These are phyloP conservation scores for Passer montanus DNA, from an alignment of 2,113 vertebrate genomes.

Conservation along the genomic window DNA sequence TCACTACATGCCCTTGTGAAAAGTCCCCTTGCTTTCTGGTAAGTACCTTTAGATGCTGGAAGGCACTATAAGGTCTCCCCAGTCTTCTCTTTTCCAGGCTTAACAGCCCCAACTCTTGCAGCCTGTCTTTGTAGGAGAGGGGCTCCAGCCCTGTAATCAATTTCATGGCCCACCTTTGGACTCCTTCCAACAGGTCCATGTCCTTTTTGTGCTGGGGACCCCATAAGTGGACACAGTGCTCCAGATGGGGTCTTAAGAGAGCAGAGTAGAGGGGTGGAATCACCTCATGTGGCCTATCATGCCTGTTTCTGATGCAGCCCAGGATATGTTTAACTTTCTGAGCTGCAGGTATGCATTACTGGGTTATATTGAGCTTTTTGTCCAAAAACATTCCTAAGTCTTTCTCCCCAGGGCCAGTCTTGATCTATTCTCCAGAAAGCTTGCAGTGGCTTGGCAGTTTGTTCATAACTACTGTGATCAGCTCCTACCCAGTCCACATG, in stretches of 20 bases:
- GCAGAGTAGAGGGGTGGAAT: neutral
- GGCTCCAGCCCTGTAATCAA: neutral
- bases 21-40: neutral
- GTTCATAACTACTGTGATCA: neutral
- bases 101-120: neutral
- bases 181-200: fast-evolving
- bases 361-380: neutral
- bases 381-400: neutral
- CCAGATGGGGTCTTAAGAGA: neutral
- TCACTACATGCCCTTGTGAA: neutral
- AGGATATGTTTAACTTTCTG: neutral
- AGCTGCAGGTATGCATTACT: neutral
- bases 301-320: neutral
- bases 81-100: neutral
- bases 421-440: neutral
- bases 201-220: neutral
- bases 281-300: neutral
- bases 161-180: neutral
- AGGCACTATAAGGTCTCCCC: neutral
- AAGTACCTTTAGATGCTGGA: neutral
- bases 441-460: neutral
- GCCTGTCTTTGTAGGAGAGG: neutral
- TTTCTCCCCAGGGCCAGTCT: neutral
- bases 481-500: neutral
- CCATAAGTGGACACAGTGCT: neutral